Conservation (phyloP, 1,140 invertebrate genomes). For the Popillia japonica region DNA sequence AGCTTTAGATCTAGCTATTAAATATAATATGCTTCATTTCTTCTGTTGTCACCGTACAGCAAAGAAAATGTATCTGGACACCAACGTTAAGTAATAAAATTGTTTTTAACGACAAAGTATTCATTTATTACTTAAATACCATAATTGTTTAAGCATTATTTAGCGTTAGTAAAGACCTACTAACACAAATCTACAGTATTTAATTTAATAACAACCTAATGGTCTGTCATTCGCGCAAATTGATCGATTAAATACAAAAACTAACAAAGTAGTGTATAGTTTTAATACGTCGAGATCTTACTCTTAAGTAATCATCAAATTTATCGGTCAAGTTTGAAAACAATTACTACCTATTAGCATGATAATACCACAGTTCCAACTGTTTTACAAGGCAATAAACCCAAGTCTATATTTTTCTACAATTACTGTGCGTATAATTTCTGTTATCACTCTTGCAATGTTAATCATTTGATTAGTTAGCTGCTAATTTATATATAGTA, state of each 20-base stretch:
- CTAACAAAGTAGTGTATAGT: not conserved
- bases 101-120: not conserved
- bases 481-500: not conserved
- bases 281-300: not conserved
- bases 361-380: not conserved
- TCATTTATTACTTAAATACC: not conserved
- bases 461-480: not conserved
- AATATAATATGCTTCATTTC: no score
- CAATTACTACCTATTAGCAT: slow-evolving; percentile 5
- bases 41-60: not conserved
- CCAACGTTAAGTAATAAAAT: not conserved
- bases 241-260: not conserved
- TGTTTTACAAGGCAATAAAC: not conserved
- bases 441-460: not conserved
- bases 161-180: not conserved
- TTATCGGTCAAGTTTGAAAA: slow-evolving; percentile 13
- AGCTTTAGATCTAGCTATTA: no score
- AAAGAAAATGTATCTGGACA: not conserved
- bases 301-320: not conserved
- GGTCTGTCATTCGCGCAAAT: not conserved
- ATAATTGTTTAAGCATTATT: no score
- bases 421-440: not conserved
- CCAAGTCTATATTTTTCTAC: not conserved
- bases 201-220: not conserved
- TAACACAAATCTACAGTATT: not conserved